Evolutionary conservation across 2,113 vertebrate genomes (phyloP).

Genomic region (Takifugu flavidus): DNA sequence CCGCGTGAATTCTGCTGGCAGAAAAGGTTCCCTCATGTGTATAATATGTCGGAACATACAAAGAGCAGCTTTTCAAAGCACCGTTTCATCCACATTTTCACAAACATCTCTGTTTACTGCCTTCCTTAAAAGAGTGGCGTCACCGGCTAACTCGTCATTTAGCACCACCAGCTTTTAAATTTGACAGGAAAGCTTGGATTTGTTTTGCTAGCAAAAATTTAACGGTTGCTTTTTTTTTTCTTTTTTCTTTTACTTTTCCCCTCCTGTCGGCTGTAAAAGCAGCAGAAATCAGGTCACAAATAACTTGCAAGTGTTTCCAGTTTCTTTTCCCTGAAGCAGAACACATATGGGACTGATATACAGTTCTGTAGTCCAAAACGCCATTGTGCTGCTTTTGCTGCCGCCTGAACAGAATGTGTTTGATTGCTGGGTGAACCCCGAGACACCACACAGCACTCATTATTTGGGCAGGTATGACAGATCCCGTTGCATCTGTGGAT

Average conservation of each 20-base stretch:
- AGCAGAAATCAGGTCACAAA: slow-evolving; percentile 40
- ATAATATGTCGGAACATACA: slow-evolving; percentile 17
- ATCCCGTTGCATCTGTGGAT: slow-evolving; percentile 59
- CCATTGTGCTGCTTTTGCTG: slow-evolving; percentile 12
- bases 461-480: slow-evolving; percentile 57
- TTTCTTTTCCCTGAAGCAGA: slow-evolving; percentile 26
- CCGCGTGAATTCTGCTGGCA: slow-evolving; percentile 17
- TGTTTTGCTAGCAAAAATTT: background rate
- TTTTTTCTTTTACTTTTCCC: background rate
- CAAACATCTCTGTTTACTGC: slow-evolving; percentile 14
- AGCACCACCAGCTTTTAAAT: background rate
- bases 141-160: background rate
- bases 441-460: slow-evolving; percentile 37
- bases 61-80: slow-evolving; percentile 14
- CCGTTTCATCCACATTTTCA: slow-evolving; percentile 20
- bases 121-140: background rate
- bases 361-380: slow-evolving; percentile 13
- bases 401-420: slow-evolving; percentile 38
- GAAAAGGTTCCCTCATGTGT: slow-evolving; percentile 42
- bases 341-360: slow-evolving; percentile 32
- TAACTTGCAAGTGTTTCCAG: slow-evolving; percentile 25
- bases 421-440: slow-evolving; percentile 49
- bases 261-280: slow-evolving; percentile 4
- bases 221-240: background rate
- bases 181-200: background rate